These are phyloP conservation scores for Nestor notabilis DNA, from an alignment of 2,113 vertebrate genomes.

Conservation along the genomic window DNA sequence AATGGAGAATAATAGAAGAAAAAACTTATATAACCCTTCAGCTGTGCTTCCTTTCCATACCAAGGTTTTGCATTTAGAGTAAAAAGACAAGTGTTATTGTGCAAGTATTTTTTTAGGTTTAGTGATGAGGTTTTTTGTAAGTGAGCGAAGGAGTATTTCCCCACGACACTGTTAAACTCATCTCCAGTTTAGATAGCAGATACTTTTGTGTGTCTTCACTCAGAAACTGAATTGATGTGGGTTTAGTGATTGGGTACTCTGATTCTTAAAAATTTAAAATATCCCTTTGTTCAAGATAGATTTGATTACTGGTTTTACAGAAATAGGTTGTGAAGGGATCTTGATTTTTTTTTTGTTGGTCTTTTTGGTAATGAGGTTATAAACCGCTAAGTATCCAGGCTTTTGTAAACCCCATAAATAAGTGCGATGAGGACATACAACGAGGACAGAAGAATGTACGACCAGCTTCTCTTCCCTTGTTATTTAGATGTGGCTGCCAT, in stretches of 20 bases:
- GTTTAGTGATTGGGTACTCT: conserved; percentile 7
- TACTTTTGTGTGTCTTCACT: not conserved
- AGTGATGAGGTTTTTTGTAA: conserved; percentile 23
- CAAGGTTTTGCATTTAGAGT: conserved; percentile 54
- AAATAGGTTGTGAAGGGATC: conserved; percentile 12
- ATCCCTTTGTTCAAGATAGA: not conserved
- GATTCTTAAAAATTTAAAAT: not conserved
- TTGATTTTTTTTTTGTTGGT: not conserved
- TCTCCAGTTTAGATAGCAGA: not conserved
- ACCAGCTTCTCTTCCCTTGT: not conserved
- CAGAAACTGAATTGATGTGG: conserved; percentile 31
- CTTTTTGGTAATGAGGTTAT: not conserved
- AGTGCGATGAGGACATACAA: not conserved
- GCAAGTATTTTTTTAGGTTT: conserved; percentile 28
- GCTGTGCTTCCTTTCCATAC: conserved; percentile 49
- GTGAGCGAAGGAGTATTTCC: not conserved
- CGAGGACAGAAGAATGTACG: not conserved
- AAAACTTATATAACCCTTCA: conserved; percentile 45
- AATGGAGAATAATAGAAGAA: conserved; percentile 56
- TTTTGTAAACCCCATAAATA: not conserved
- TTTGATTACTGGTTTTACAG: not conserved
- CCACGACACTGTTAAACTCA: not conserved
- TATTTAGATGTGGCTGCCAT: not conserved
- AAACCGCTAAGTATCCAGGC: not conserved
- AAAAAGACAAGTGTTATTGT: not conserved